Conservation (phyloP, 2,797 vertebrate genomes). For the Myotis vivesi region DNA sequence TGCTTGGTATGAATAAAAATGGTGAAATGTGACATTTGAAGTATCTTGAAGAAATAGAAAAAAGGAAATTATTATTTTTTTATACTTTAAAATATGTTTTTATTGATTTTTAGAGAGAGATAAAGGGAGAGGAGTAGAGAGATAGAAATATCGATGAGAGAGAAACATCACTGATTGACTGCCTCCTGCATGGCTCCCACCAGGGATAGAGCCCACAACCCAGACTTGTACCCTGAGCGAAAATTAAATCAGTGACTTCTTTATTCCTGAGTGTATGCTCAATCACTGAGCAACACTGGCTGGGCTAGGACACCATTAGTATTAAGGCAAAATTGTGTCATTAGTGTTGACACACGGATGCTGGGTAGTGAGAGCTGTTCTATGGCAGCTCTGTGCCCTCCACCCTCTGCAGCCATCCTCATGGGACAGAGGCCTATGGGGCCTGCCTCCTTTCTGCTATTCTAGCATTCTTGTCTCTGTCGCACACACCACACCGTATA, state of each 20-base stretch:
- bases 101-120: too few relatives aligned
- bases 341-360: not conserved
- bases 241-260: too few relatives aligned
- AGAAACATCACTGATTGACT: too few relatives aligned
- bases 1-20: not conserved
- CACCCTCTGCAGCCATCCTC: not conserved
- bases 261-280: too few relatives aligned
- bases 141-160: too few relatives aligned
- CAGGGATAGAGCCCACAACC: too few relatives aligned
- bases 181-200: too few relatives aligned
- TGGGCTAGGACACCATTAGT: not conserved
- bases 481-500: fast-evolving
- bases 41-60: not conserved
- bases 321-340: not conserved
- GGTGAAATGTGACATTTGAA: not conserved
- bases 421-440: not conserved
- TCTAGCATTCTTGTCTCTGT: not conserved
- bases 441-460: not conserved
- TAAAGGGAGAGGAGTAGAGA: too few relatives aligned
- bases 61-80: not conserved
- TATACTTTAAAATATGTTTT: too few relatives aligned
- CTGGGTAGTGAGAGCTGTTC: not conserved
- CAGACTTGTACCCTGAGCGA: too few relatives aligned
- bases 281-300: too few relatives aligned
- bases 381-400: too few relatives aligned